Evolutionary conservation across 2,888 invertebrate genomes (phyloP), one percentile per base, ranked within the genome.

Genomic region (Rhagonycha fulva): DNA sequence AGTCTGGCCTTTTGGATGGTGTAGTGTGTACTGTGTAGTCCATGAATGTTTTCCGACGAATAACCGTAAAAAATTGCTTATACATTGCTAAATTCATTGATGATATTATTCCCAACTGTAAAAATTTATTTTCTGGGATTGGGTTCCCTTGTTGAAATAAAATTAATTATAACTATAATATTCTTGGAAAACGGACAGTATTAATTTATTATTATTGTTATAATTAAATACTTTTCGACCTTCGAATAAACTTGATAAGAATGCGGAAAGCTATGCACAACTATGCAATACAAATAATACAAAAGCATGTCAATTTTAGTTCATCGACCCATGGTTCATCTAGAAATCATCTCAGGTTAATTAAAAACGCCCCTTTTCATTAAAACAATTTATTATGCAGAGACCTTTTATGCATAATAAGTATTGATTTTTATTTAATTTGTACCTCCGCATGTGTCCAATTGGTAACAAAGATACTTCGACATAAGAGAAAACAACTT

Each of bases 211-310:
- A 19, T 19, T 10, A 3, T 66, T 66, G 23, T 66, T 66, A 26
- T 11, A 24, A 66, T 66, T 66, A 24, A 66, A 66, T 47, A 66
- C n/a, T 66, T 66, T 23, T 24, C 24, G 63, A 24, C 63, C 63
- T 66, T 66, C 63, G 24, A 66, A 66, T 66, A 66, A 66, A 66
- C 63, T 66, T 66, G 63, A 66, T 66, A 12, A 66, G 63, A 66
- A 66, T 66, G 63, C 63, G 63, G 63, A 66, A 66, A 24, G 24
- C 26, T 14, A 61, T 61, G 62, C 62, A 14, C 9, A 62, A 62
- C n/a, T n/a, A 63, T 24, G 63, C 63, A 24, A 19, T 11, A 19
- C 26, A 24, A 24, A 47, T 24, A 26, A 12, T 66, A 5, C 63
- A 66, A 66, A 24, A 66, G 63, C 63, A 24, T 26, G 63, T 14